These are phyloP conservation scores for Aphelocoma coerulescens DNA, from an alignment of 2,113 vertebrate genomes.

Conservation along the genomic window DNA sequence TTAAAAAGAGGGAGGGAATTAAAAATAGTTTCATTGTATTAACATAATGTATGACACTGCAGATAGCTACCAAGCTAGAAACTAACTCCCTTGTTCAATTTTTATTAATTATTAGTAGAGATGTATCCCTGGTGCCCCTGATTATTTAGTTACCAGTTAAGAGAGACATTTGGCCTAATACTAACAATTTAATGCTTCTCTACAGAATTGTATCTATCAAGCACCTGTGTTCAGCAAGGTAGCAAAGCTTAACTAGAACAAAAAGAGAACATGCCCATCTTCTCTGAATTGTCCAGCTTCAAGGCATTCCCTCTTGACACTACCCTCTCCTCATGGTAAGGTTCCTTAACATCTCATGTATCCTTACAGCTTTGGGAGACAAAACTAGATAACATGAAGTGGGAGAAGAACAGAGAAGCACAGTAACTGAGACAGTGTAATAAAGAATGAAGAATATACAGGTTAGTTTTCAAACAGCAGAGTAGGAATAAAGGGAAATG, in stretches of 20 bases:
- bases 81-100: not conserved
- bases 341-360: not conserved
- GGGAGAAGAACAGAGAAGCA: not conserved
- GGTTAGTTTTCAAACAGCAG: not conserved
- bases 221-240: not conserved
- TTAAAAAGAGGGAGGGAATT: not conserved
- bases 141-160: not conserved
- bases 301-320: not conserved
- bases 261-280: not conserved
- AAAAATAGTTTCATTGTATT: not conserved
- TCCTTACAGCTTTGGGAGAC: not conserved
- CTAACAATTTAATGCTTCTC: not conserved
- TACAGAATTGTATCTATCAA: not conserved
- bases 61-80: not conserved
- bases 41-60: not conserved
- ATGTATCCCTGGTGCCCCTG: not conserved
- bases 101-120: not conserved
- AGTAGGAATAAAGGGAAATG: not conserved
- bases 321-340: not conserved
- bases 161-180: not conserved
- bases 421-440: not conserved
- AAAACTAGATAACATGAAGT: not conserved
- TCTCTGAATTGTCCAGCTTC: not conserved
- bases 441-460: not conserved
- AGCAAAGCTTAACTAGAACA: not conserved